Evolutionary conservation across 2,113 vertebrate species (phyloP), one percentile per base, ranked within the genome.

Genomic region (Pluvianellus socialis): DNA sequence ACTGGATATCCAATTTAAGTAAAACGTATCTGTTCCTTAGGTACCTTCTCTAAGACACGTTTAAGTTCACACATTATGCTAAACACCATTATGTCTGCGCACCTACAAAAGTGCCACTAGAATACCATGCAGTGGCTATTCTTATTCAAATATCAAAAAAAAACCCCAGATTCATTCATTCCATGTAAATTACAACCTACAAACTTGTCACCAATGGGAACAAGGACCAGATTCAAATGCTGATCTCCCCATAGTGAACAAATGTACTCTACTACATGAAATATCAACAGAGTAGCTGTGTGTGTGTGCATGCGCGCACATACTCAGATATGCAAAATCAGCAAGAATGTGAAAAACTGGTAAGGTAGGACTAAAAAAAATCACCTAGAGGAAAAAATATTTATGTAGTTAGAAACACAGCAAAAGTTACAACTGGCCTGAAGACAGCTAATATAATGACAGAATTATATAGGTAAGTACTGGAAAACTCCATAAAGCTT

Each of bases 251-350:
- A 13, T 8, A 76, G 47, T 3, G 18, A 85, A 18, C 32, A 71
- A 45, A 5, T 1, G 1, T 14, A 62, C 18, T 5, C 27, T 19
- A 70, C 59, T 12, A 55, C 15, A 61, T 7, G 28, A 90, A 85
- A 10, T 28, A 68, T 5, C 35, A 70, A 22, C 20, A 50, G 32
- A 80, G 33, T 20, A 74, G 73, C 7, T 5, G 9, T 44, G 27
- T 16, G 28, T 44, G 35, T 30, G 26, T 33, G 5, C 38, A 20
- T 1, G 12, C 30, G 14, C 0, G 0, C 13, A 42, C 6, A 8
- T 10, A 55, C 14, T 24, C 13, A 22, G 9, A 38, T 12, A 8
- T 4, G 6, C 28, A 67, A 91, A 86, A 72, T 50, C 33, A 79
- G 30, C n/a, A 96, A 73, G 15, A 16, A 30, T 11, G 26, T 23